Percentiles rank a stretch among this genome's conserved stretches.
These are phyloP conservation scores for Agrochola lychnidis DNA, from an alignment of 2,888 invertebrate genomes.

Conservation along the genomic window DNA sequence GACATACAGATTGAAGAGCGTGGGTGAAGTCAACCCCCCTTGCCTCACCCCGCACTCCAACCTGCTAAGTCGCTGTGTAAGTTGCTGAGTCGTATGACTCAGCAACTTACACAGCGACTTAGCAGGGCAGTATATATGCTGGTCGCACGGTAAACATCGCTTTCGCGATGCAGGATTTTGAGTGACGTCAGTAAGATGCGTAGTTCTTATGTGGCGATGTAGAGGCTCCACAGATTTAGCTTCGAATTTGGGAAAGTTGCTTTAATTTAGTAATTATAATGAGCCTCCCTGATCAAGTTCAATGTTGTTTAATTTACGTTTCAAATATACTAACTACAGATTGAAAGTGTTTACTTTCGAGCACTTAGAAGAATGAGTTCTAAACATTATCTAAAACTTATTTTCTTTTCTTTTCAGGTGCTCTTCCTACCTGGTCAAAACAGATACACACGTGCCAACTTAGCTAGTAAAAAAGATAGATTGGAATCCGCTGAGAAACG, in stretches of 20 bases:
- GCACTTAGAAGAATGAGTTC: not conserved
- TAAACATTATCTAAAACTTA: not conserved
- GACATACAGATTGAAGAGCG: no score
- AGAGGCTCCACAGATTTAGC: no score
- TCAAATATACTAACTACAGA: not conserved
- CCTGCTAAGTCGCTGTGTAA: no score
- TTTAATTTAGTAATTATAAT: not conserved
- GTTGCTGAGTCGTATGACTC: no score
- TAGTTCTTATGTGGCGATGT: no score
- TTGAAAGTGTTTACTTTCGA: not conserved
- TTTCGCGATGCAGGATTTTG: no score
- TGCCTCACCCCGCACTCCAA: no score
- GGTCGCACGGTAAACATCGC: no score
- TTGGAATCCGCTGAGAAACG: slow-evolving; percentile 98
- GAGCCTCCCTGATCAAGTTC: not conserved
- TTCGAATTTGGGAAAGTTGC: not conserved
- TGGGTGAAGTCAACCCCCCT: no score
- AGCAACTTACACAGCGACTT: no score
- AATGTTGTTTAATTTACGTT: not conserved
- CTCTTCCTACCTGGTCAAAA: slow-evolving; percentile 97
- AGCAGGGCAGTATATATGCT: no score
- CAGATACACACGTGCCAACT: slow-evolving; percentile 97
- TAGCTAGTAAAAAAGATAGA: slow-evolving; percentile 98
- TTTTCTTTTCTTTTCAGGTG: slow-evolving; percentile 87
- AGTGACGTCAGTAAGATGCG: no score